Evolutionary conservation across 2,113 vertebrate species (phyloP).

Genomic region (Dissostichus mawsoni): DNA sequence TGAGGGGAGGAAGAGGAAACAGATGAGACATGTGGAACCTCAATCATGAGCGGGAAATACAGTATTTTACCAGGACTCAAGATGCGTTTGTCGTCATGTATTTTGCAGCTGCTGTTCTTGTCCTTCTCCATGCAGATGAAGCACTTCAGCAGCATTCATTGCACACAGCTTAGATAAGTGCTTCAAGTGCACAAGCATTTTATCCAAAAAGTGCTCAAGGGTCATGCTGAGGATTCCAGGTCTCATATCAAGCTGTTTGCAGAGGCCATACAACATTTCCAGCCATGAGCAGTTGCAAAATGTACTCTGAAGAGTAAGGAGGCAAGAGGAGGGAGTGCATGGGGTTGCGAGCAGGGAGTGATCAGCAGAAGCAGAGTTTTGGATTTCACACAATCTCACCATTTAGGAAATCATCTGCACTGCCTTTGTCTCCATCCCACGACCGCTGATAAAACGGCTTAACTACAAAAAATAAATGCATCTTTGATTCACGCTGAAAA

Average conservation of each 20-base stretch:
- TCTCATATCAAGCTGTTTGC: conserved; percentile 39
- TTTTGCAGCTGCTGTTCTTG: conserved; percentile 53
- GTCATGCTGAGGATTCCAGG: conserved; percentile 65
- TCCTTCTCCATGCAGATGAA: conserved; percentile 62
- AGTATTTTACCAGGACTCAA: conserved; percentile 29
- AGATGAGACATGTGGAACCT: conserved; percentile 55
- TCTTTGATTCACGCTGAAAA: conserved; percentile 61
- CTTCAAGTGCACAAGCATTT: conserved; percentile 37
- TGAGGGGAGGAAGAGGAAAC: conserved; percentile 70
- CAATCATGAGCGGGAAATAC: conserved; percentile 39
- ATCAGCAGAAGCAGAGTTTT: conserved; percentile 47
- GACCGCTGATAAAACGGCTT: conserved; percentile 85
- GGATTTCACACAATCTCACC: conserved; percentile 81
- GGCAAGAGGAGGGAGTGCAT: conserved; percentile 11
- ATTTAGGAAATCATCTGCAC: conserved; percentile 82
- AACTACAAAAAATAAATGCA: conserved; percentile 82
- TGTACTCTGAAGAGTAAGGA: conserved; percentile 18
- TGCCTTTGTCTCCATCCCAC: conserved; percentile 82
- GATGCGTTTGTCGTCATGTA: conserved; percentile 42
- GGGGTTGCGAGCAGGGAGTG: conserved; percentile 30
- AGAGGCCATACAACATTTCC: conserved; percentile 39
- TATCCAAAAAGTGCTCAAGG: conserved; percentile 1
- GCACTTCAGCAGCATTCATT: conserved; percentile 20
- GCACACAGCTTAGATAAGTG: neutral
- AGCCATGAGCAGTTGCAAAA: conserved; percentile 44